These are phyloP conservation scores for Protula sp. DNA, from an alignment of 2,888 invertebrate species.

Conservation along the genomic window DNA sequence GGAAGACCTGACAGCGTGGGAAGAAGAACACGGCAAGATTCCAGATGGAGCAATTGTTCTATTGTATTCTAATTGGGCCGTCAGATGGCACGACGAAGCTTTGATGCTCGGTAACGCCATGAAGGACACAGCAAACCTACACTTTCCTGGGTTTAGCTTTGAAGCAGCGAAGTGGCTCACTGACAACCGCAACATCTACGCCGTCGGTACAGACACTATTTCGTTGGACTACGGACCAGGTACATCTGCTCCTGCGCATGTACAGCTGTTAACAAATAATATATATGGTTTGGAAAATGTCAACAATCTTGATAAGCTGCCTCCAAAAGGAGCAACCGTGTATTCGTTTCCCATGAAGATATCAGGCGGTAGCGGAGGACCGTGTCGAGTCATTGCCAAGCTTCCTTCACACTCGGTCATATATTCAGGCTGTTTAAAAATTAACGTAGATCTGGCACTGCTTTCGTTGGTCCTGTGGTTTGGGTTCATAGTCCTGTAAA, in stretches of 20 bases:
- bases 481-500: too few species aligned
- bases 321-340: neutral
- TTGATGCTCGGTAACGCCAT: neutral
- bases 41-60: constrained; percentile 1
- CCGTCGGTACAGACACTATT: neutral
- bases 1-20: constrained; percentile 1
- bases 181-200: neutral
- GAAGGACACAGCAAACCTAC: neutral
- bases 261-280: neutral
- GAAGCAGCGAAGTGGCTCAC: constrained; percentile 1
- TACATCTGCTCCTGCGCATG: neutral
- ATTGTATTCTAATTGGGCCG: neutral
- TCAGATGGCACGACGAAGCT: neutral
- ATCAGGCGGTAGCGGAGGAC: neutral
- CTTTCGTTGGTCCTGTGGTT: too few species aligned
- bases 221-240: neutral
- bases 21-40: constrained; percentile 3
- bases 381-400: neutral
- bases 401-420: too few species aligned
- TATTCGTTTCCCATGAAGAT: neutral
- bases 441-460: too few species aligned
- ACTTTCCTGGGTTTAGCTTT: constrained; percentile 4
- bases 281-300: neutral
- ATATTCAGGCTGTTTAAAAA: too few species aligned
- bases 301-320: neutral